These are phyloP conservation scores for Theropithecus gelada DNA, from an alignment of 2,113 vertebrate genomes.

Conservation along the genomic window DNA sequence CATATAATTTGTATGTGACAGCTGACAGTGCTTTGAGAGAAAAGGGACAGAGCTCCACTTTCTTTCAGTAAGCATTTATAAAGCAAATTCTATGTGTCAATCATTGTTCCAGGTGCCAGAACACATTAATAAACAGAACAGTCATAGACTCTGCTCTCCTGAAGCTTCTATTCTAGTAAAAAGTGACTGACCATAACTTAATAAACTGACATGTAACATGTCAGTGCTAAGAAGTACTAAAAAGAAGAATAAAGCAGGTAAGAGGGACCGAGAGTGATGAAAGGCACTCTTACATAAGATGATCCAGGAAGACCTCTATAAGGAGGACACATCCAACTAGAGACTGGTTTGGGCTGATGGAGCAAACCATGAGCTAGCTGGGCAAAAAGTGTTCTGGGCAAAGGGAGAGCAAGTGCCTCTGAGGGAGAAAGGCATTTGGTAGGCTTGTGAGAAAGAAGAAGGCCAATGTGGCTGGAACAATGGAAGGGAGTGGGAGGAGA, in stretches of 20 bases:
- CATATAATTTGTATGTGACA: background rate
- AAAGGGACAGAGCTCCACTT: background rate
- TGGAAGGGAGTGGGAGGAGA: accelerated
- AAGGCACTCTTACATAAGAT: background rate
- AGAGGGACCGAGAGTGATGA: background rate
- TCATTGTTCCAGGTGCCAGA: background rate
- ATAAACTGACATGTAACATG: background rate
- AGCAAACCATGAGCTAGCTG: background rate
- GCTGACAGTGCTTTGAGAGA: background rate
- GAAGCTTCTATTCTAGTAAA: background rate
- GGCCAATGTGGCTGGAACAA: accelerated
- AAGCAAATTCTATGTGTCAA: background rate
- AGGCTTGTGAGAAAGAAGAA: background rate
- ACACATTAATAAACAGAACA: background rate
- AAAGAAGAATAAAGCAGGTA: background rate
- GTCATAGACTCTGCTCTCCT: background rate
- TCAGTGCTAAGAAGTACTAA: background rate
- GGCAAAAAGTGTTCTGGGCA: background rate
- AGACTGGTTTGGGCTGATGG: background rate
- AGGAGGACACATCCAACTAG: background rate
- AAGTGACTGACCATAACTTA: background rate
- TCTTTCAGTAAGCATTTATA: background rate
- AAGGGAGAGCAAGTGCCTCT: too few species aligned
- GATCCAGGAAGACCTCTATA: background rate
- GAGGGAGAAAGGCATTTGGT: accelerated